These are phyloP conservation scores for Aphaenogaster rudis DNA, from an alignment of 1,140 invertebrate genomes.

Conservation along the genomic window DNA sequence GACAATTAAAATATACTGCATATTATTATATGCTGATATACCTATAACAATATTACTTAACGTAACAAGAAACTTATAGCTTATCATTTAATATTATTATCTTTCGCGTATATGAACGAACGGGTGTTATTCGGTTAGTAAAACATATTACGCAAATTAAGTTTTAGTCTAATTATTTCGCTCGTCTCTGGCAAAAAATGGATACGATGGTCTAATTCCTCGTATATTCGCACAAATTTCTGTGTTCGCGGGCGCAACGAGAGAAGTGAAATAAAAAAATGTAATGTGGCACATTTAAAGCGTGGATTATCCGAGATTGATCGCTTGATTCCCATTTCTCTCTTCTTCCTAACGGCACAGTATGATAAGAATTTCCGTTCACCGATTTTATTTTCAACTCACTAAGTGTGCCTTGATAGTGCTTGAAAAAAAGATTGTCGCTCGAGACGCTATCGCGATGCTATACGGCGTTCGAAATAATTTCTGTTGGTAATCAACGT, in stretches of 20 bases:
- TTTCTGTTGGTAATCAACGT: conserved; percentile 41
- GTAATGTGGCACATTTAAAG: conserved; percentile 53
- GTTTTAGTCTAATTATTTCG: neutral
- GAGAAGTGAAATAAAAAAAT: conserved; percentile 32
- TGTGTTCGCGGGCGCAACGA: neutral
- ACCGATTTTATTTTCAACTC: conserved; percentile 79
- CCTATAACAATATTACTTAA: neutral
- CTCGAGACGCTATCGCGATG: neutral
- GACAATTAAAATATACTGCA: neutral
- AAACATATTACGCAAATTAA: neutral
- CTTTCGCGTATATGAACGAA: neutral
- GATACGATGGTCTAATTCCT: neutral
- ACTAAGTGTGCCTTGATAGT: neutral
- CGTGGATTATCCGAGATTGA: conserved; percentile 81
- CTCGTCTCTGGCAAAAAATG: neutral
- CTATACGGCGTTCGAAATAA: neutral
- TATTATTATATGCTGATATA: neutral
- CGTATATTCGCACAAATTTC: conserved; percentile 11
- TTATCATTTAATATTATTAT: conserved; percentile 12
- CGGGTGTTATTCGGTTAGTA: neutral
- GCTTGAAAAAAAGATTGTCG: neutral
- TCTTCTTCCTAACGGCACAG: conserved; percentile 61
- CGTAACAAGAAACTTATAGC: neutral
- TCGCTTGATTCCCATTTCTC: conserved; percentile 79
- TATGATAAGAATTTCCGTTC: conserved; percentile 77